Percentiles rank a stretch among this genome's conserved stretches.
phyloP scores from a whole-genome alignment of 1,140 invertebrate species.

The Leucophenga varia region DNA sequence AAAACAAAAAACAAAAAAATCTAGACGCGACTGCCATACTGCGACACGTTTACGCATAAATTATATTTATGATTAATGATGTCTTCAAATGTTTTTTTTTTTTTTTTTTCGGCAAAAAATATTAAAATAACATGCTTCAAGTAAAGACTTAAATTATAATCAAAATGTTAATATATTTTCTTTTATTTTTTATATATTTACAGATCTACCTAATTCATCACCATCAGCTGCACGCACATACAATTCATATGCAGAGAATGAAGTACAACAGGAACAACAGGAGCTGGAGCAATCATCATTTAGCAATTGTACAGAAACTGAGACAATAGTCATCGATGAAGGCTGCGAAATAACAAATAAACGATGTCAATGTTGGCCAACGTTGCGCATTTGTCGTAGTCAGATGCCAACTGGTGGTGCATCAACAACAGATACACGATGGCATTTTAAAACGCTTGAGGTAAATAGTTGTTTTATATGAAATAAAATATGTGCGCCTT shows the following conservation, averaged over 20 bases:
- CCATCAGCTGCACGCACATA: conserved; percentile 37
- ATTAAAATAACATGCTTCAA: conserved; percentile 3
- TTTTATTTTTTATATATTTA: conserved; percentile 2
- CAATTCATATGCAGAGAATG: conserved; percentile 34
- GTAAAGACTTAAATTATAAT: neutral
- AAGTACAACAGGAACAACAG: conserved; percentile 4
- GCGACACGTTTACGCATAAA: too few relatives aligned
- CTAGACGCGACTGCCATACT: too few relatives aligned
- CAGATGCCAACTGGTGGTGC: conserved; percentile 18
- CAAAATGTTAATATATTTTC: neutral
- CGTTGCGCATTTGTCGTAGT: conserved; percentile 42
- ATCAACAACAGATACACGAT: conserved; percentile 35
- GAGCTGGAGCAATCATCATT: conserved; percentile 10
- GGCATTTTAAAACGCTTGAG: conserved; percentile 53
- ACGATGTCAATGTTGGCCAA: conserved; percentile 53
- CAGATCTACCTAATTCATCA: conserved; percentile 48
- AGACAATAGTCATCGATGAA: conserved; percentile 43
- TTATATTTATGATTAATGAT: too few relatives aligned
- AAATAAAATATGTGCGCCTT: neutral
- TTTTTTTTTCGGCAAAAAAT: neutral
- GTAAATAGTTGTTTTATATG: conserved; percentile 11
- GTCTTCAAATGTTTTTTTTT: neutral
- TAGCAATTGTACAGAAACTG: conserved; percentile 41
- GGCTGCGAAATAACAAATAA: conserved; percentile 55
- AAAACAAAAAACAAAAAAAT: too few relatives aligned